phyloP scores from a whole-genome alignment of 37 sponge, comb jelly and placozoan species.

The Geodia barretti region DNA sequence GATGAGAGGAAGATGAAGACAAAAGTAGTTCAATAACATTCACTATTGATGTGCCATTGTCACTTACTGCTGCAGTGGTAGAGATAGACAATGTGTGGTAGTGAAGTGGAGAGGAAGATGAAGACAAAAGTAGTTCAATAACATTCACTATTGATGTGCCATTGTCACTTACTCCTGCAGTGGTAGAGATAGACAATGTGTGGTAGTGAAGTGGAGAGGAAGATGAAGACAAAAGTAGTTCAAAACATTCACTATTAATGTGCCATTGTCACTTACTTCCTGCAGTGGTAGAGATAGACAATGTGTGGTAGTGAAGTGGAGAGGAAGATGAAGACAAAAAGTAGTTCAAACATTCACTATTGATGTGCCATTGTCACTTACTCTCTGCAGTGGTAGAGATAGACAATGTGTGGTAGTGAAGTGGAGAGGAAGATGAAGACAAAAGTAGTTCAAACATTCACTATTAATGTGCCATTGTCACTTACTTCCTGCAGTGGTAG shows the following conservation, averaged over 20 bases:
- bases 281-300: slow-evolving; percentile 4
- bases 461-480: background rate
- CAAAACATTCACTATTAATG: background rate
- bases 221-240: background rate
- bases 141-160: background rate
- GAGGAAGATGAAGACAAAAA: slow-evolving; percentile 1
- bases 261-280: background rate
- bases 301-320: background rate
- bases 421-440: background rate
- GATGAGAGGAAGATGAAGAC: background rate
- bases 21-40: too few species aligned
- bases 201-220: background rate
- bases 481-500: background rate
- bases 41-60: background rate
- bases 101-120: background rate
- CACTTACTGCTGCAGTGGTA: background rate
- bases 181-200: background rate
- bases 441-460: too few species aligned
- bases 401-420: background rate
- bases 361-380: background rate
- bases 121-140: background rate
- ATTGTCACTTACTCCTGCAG: background rate
- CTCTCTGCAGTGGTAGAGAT: background rate
- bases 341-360: background rate
- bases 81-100: background rate